A percentile compares a stretch with the other conserved stretches of the same genome.
phyloP scores from a whole-genome alignment of 2,797 vertebrate species.

The Emydoidea blandingii region DNA sequence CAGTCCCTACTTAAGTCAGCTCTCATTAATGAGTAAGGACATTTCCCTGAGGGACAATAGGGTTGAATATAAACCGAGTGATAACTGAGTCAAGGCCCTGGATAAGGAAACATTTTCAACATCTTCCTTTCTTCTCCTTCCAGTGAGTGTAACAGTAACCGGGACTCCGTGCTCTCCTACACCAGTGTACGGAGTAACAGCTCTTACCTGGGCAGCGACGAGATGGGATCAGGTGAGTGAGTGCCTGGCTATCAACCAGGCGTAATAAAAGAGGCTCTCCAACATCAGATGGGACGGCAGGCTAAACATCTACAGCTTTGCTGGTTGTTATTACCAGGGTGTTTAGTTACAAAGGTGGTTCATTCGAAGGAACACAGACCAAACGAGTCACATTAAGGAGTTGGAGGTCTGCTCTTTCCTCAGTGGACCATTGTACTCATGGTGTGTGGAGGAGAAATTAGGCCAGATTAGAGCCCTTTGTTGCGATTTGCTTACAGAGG shows the following conservation, averaged over 20 bases:
- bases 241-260: fast-evolving
- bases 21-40: background rate
- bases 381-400: background rate
- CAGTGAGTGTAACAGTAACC: conserved; percentile 98
- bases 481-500: background rate
- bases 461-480: background rate
- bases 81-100: background rate
- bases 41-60: background rate
- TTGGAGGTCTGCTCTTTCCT: background rate
- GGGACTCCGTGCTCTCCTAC: conserved; percentile 97
- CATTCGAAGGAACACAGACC: background rate
- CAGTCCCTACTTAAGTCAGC: background rate
- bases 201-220: conserved; percentile 97
- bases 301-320: background rate
- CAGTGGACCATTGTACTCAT: background rate
- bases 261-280: background rate
- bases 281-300: background rate
- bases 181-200: conserved; percentile 98
- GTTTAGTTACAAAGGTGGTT: background rate
- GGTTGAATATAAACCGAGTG: background rate
- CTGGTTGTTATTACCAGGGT: background rate
- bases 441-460: background rate
- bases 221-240: conserved; percentile 97
- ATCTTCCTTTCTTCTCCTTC: conserved; percentile 21
- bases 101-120: background rate